Evolutionary conservation across 2,113 vertebrate genomes (phyloP), one percentile per base, ranked within the genome.

Genomic region (Baryphthengus martii): DNA sequence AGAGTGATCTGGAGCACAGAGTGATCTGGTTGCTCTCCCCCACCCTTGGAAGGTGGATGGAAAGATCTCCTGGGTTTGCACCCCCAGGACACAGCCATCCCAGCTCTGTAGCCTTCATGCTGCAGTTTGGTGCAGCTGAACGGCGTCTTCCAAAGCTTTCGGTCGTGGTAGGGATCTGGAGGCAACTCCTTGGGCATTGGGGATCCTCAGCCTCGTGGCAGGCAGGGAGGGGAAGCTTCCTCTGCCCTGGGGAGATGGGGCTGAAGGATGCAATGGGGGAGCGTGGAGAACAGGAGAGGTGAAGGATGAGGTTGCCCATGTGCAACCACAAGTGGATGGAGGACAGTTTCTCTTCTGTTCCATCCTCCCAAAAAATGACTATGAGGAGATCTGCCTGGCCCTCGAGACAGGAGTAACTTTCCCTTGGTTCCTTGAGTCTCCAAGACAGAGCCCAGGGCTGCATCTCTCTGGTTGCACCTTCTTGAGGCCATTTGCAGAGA

Each of bases 361-460:
- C 47, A 40, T 3, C 6, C 20, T 4, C 19, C 6, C 0, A 3
- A 19, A 28, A 44, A 70, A 37, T 9, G n/a, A 42, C 25, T 17
- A 35, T 16, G 17, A 88, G 62, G 39, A 61, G 23, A 3, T 58
- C 42, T 67, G 12, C 52, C 29, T 26, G 45, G 53, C 29, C 35
- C 33, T 62, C 9, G 11, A 72, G 40, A 63, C 26, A 94, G 52
- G 81, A 40, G 12, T 39, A 85, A 29, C 44, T 31, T 59, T 29
- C 49, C 14, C 25, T 37, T 4, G 3, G n/a, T 4, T 70, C 47
- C 31, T 70, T 1, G 0, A 61, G 37, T n/a, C 50, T 53, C 40
- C 0, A 0, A 0, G 33, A n/a, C 55, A 80, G 31, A 77, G 2
- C 11, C 33, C 53, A 63, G 61, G 42, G 19, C 53, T 23, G 13